Conservation (phyloP, 2,888 invertebrate genomes). For the Camptogramma bilineatum region DNA sequence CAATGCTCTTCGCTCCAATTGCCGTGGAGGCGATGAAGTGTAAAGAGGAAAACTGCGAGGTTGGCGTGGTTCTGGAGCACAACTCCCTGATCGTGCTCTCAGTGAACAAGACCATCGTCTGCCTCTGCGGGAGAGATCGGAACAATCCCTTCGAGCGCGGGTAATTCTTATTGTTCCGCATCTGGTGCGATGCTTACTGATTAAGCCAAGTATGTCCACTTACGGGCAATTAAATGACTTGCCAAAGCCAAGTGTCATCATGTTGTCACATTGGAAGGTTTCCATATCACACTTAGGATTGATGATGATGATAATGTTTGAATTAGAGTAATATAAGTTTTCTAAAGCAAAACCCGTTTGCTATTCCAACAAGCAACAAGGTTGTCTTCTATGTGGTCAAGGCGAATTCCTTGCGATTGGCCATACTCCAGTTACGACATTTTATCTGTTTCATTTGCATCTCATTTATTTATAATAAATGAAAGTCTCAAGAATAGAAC, state of each 20-base stretch:
- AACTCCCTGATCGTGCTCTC: constrained; percentile 83
- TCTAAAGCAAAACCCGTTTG: constrained; percentile 59
- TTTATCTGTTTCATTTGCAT: constrained; percentile 45
- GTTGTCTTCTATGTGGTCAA: constrained; percentile 73
- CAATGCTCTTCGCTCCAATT: constrained; percentile 84
- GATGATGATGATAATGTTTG: constrained; percentile 19
- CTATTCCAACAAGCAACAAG: constrained; percentile 66
- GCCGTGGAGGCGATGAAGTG: constrained; percentile 85
- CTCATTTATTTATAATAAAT: constrained; percentile 40
- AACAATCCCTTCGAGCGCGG: constrained; percentile 82
- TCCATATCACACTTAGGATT: constrained; percentile 26
- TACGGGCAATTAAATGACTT: constrained; percentile 45
- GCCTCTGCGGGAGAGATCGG: constrained; percentile 80
- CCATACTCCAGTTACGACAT: constrained; percentile 56
- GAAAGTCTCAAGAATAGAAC: constrained; percentile 53
- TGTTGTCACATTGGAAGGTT: constrained; percentile 25
- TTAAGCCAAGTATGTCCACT: constrained; percentile 52
- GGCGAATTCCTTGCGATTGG: constrained; percentile 66
- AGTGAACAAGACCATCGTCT: constrained; percentile 83
- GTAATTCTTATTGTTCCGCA: constrained; percentile 69
- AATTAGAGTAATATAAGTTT: constrained; percentile 14
- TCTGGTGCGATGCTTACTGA: constrained; percentile 59
- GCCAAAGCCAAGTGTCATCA: constrained; percentile 38
- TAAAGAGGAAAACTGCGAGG: constrained; percentile 85
- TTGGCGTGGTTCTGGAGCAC: constrained; percentile 82